These are phyloP conservation scores for Nudaria mundana DNA, from an alignment of 2,888 invertebrate species.

Conservation along the genomic window DNA sequence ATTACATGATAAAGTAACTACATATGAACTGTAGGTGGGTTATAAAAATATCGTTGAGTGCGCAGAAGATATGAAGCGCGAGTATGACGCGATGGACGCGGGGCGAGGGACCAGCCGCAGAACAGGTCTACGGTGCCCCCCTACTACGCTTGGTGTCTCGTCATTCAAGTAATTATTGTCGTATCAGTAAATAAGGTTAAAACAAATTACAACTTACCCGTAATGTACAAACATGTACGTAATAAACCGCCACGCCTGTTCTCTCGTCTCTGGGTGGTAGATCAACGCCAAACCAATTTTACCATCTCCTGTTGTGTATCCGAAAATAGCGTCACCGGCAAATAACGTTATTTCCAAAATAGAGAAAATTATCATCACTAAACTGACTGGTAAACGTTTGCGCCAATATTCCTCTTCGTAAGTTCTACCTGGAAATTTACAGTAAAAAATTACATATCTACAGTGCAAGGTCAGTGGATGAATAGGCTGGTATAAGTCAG, in stretches of 20 bases:
- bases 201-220: no score
- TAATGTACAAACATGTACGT: constrained; percentile 95
- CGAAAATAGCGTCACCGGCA: constrained; percentile 48
- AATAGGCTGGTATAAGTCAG: no score
- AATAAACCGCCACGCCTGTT: constrained; percentile 91
- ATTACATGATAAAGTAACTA: no score
- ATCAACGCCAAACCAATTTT: constrained; percentile 87
- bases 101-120: no score
- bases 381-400: constrained; percentile 91
- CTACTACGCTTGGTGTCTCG: no score
- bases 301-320: constrained; percentile 67
- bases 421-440: background rate
- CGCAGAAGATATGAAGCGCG: no score
- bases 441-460: background rate
- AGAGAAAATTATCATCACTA: constrained; percentile 91
- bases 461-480: background rate
- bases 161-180: no score
- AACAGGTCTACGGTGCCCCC: no score
- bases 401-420: constrained; percentile 85
- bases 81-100: no score
- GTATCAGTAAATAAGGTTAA: no score
- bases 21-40: no score
- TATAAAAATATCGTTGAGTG: no score
- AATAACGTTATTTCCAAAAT: constrained; percentile 86
- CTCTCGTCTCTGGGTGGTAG: constrained; percentile 87